These are phyloP conservation scores for Hiodon alosoides DNA, from an alignment of 2,113 vertebrate genomes.

Conservation along the genomic window DNA sequence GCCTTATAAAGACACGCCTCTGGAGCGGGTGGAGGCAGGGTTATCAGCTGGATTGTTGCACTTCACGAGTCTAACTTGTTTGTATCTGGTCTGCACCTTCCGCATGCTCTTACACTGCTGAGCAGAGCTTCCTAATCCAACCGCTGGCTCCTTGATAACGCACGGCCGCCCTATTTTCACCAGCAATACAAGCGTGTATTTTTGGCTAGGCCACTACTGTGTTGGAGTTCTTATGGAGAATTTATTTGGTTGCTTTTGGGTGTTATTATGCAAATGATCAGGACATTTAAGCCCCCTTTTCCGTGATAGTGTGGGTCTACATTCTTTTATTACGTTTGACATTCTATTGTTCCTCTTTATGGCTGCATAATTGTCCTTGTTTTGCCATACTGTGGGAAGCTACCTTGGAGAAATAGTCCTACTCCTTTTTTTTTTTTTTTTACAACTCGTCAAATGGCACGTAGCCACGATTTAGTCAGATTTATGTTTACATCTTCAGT, in stretches of 20 bases:
- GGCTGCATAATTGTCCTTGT: neutral
- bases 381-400: neutral
- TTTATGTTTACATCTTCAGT: constrained; percentile 3
- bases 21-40: constrained; percentile 1
- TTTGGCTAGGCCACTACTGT: constrained; percentile 17
- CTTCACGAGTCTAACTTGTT: constrained; percentile 16
- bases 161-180: constrained; percentile 4
- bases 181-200: constrained; percentile 18
- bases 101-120: constrained; percentile 2
- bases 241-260: neutral
- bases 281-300: neutral
- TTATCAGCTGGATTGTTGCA: constrained; percentile 18
- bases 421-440: too few relatives aligned
- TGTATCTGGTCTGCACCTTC: constrained; percentile 26
- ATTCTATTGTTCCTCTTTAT: neutral
- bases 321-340: neutral
- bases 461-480: neutral
- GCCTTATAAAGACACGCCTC: constrained; percentile 27
- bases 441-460: neutral
- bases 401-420: neutral
- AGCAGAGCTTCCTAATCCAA: constrained; percentile 15
- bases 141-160: constrained; percentile 10
- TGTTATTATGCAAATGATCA: neutral
- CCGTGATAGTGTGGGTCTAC: neutral
- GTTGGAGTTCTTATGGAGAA: constrained; percentile 12